Evolutionary conservation across 2,797 vertebrate genomes (phyloP).

Genomic region (Acipenser transmontanus): DNA sequence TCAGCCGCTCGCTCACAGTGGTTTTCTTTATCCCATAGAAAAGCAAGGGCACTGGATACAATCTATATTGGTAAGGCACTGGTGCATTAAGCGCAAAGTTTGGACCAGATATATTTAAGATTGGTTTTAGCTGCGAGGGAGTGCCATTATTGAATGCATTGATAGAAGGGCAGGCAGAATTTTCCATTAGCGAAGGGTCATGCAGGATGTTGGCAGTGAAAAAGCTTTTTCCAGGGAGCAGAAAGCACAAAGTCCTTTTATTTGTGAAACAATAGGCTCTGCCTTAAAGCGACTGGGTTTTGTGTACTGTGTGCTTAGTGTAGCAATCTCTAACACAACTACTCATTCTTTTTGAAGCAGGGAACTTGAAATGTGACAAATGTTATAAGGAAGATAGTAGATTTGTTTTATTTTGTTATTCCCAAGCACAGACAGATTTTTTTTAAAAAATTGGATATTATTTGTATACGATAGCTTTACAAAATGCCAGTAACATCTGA

Average conservation of each 20-base stretch:
- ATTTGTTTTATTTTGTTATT: no score
- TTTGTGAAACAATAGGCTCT: constrained; percentile 29
- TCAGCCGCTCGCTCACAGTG: no score
- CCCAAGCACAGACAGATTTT: no score
- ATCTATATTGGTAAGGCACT: constrained; percentile 25
- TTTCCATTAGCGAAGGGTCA: constrained; percentile 53
- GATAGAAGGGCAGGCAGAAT: constrained; percentile 48
- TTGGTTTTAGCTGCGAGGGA: constrained; percentile 48
- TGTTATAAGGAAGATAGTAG: no score
- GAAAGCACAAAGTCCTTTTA: constrained; percentile 23
- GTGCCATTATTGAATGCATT: constrained; percentile 51
- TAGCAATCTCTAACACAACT: no score
- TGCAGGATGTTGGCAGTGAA: constrained; percentile 23
- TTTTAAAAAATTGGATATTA: no score
- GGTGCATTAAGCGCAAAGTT: constrained; percentile 35
- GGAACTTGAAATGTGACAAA: no score
- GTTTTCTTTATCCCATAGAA: not conserved
- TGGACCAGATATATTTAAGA: constrained; percentile 45
- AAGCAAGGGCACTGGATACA: constrained; percentile 18
- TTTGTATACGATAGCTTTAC: no score
- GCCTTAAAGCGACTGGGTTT: constrained; percentile 21
- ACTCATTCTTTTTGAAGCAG: no score
- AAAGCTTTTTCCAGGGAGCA: constrained; percentile 39
- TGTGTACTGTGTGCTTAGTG: constrained; percentile 2
- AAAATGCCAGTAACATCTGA: no score